Percentiles rank a stretch among this genome's conserved stretches.
These are phyloP conservation scores for Menura novaehollandiae DNA, from an alignment of 2,113 vertebrate genomes.

Conservation along the genomic window DNA sequence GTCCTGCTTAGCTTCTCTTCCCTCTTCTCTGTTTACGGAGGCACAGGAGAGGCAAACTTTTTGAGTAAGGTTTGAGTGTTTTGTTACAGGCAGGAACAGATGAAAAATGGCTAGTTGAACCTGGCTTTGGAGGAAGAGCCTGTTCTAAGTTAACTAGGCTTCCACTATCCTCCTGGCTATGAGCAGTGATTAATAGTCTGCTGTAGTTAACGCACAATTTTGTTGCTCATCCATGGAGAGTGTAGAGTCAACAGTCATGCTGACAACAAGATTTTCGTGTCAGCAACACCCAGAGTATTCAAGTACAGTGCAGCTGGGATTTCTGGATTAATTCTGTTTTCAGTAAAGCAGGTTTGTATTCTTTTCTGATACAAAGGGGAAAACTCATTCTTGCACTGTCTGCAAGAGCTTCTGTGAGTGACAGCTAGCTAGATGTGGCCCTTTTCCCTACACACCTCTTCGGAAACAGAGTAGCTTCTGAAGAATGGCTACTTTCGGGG, in stretches of 20 bases:
- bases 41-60: not conserved
- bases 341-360: not conserved
- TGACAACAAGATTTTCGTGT: not conserved
- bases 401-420: not conserved
- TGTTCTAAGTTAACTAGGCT: not conserved
- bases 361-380: not conserved
- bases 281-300: not conserved
- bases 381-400: not conserved
- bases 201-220: not conserved
- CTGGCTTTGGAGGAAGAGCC: not conserved
- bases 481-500: not conserved
- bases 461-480: not conserved
- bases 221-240: not conserved
- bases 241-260: not conserved
- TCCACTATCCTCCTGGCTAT: not conserved
- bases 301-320: not conserved
- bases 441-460: not conserved
- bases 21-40: not conserved
- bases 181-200: not conserved
- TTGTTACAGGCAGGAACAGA: not conserved
- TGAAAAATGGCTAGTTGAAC: not conserved
- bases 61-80: not conserved
- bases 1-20: not conserved
- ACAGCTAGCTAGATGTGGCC: not conserved
- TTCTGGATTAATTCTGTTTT: not conserved